Evolutionary conservation across 2,113 vertebrate species (phyloP), one percentile per base, ranked within the genome.

Genomic region (Jacana jacana): DNA sequence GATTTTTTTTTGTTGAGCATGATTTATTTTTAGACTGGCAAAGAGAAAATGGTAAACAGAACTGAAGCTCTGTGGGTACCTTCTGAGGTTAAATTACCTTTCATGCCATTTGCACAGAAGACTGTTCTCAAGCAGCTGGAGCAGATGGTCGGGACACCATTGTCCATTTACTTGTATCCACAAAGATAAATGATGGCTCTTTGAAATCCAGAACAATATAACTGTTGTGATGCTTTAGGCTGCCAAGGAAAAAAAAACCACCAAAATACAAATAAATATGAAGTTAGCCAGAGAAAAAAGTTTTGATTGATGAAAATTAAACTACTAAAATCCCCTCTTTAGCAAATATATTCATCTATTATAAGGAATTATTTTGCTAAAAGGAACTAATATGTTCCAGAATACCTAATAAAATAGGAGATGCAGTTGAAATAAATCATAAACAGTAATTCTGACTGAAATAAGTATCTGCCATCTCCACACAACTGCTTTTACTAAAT

Each of bases 81-180:
- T 94, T 95, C 78, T 80, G 71, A 92, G 89, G 81, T 89, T 86
- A 91, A 94, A 77, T 97, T 95, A 95, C 71, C 95, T 95, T 97
- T 97, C 79, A 95, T 95, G 88, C 60, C 86, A 77, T 81, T 88
- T 95, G 79, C 83, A 97, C 91, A 95, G 88, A 58, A 94, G 79
- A 61, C 44, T 87, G 88, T 92, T 94, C 91, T 96, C 81, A 97
- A 84, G 79, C 64, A 82, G 81, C 72, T 93, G 79, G 72, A 94
- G 80, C 83, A 96, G 81, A 86, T 96, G 72, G 77, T 88, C 1
- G 30, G 40, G 91, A 86, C 44, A 92, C 42, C 89, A 95, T 51
- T 83, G 77, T 96, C 65, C 70, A 1, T 84, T 69, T 94, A 93
- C 90, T 95, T 97, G 58, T 84, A 88, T 93, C 68, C 82, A 93